A percentile compares a stretch with the other conserved stretches of the same genome.
Conservation (phyloP, 2,797 vertebrate genomes). For the Adelosebastes latens region DNA sequence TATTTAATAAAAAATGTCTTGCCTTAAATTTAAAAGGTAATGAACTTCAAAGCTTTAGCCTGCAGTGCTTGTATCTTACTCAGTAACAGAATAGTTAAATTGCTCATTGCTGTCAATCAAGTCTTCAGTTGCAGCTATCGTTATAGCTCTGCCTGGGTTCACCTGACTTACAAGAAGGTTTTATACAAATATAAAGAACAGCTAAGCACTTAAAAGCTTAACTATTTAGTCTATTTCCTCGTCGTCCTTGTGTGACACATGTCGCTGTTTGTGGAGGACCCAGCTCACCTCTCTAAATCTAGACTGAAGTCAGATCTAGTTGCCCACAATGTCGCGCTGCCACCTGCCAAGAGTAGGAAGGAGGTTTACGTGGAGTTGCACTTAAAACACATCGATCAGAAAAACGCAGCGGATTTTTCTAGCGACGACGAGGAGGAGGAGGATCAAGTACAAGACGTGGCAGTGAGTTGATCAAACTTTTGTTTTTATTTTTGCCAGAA, state of each 20-base stretch:
- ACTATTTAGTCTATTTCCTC: neutral
- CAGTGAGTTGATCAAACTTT: constrained; percentile 68
- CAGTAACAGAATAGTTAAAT: neutral
- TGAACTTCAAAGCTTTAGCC: neutral
- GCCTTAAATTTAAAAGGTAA: neutral
- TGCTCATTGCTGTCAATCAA: constrained; percentile 68
- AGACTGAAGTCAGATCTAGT: constrained; percentile 80
- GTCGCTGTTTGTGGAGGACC: constrained; percentile 77
- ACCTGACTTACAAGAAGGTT: neutral
- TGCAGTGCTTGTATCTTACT: neutral
- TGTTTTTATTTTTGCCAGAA: neutral
- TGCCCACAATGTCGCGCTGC: constrained; percentile 79
- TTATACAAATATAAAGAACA: too few species aligned
- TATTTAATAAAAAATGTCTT: neutral
- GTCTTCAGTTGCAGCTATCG: constrained; percentile 59
- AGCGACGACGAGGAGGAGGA: constrained; percentile 83
- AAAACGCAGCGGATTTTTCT: constrained; percentile 78
- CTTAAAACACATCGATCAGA: constrained; percentile 70
- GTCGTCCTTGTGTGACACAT: constrained; percentile 54
- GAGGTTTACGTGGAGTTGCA: constrained; percentile 77
- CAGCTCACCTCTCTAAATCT: constrained; percentile 74
- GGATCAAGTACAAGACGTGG: constrained; percentile 49
- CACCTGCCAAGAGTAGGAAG: constrained; percentile 75
- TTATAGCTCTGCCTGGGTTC: neutral
- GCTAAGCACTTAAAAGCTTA: neutral